A percentile compares a stretch with the other conserved stretches of the same genome.
These are phyloP conservation scores for Copidosoma aretas DNA, from an alignment of 2,888 invertebrate genomes.

Conservation along the genomic window DNA sequence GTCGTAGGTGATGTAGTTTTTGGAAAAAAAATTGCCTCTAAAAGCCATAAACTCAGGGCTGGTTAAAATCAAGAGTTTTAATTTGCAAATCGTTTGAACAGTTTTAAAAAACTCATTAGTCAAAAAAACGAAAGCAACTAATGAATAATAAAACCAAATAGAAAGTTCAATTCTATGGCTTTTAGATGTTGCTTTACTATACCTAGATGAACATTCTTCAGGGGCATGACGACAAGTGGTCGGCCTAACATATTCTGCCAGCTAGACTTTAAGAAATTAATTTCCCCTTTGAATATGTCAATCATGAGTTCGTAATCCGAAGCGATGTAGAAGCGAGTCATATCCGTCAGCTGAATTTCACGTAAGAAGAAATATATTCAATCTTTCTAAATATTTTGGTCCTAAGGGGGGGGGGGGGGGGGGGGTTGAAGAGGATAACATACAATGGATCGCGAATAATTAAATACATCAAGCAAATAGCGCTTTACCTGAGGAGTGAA, in stretches of 20 bases:
- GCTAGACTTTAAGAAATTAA: slow-evolving; percentile 96
- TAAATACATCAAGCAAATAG: not conserved
- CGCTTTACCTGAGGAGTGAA: slow-evolving; percentile 96
- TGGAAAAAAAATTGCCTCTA: no score
- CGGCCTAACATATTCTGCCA: slow-evolving; percentile 98
- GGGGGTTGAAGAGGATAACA: slow-evolving; percentile 3
- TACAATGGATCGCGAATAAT: slow-evolving; percentile 14
- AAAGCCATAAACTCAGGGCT: no score
- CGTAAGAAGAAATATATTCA: slow-evolving; percentile 40
- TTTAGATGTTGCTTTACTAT: slow-evolving; percentile 55
- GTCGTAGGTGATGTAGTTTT: no score
- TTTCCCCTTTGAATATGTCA: slow-evolving; percentile 96
- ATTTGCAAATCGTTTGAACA: not conserved
- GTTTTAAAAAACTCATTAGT: not conserved
- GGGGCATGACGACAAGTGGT: slow-evolving; percentile 90
- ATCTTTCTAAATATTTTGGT: not conserved
- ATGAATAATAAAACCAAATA: slow-evolving; percentile 37
- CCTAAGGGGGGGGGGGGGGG: not conserved
- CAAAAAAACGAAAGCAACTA: not conserved
- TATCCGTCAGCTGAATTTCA: slow-evolving; percentile 88
- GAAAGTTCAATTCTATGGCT: slow-evolving; percentile 28
- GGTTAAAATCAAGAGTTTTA: not conserved
- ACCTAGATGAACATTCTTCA: slow-evolving; percentile 91
- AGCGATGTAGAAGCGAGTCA: slow-evolving; percentile 97
- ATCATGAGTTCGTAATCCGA: slow-evolving; percentile 98